phyloP scores from a whole-genome alignment of 2,113 vertebrate genomes.

The Parus major region DNA sequence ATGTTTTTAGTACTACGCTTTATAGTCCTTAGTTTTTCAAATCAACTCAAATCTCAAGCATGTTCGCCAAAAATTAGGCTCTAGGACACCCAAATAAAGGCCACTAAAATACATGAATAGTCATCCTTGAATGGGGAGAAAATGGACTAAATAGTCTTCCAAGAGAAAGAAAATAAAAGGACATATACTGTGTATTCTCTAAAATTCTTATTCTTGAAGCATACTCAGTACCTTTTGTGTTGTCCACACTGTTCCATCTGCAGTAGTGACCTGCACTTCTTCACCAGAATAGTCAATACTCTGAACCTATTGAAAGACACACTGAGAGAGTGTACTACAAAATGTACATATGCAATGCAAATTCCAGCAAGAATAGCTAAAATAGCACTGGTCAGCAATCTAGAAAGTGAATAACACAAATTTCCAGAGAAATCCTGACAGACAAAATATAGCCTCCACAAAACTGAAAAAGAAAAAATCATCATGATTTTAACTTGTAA shows the following conservation, averaged over 20 bases:
- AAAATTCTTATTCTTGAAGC: background rate
- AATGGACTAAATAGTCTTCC: background rate
- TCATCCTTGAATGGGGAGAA: background rate
- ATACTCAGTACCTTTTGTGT: conserved; percentile 85
- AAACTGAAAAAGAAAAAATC: background rate
- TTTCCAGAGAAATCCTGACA: background rate
- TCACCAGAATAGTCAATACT: conserved; percentile 90
- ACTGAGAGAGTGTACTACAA: background rate
- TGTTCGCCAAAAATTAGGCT: background rate
- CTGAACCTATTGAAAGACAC: conserved; percentile 72
- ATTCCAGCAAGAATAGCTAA: background rate
- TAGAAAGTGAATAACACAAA: background rate
- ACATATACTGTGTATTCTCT: background rate
- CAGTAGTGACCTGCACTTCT: conserved; percentile 81
- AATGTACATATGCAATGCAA: background rate
- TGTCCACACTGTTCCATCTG: conserved; percentile 80
- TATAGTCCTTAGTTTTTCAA: background rate
- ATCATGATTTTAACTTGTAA: background rate
- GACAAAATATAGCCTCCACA: background rate
- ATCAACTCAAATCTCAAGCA: background rate
- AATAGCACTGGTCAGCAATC: background rate
- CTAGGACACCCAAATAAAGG: background rate
- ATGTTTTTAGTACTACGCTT: background rate
- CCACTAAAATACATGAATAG: background rate
- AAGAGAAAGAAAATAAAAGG: background rate